These are phyloP conservation scores for Caenorhabditis plicata DNA, from an alignment of 2,888 invertebrate genomes.

Conservation along the genomic window DNA sequence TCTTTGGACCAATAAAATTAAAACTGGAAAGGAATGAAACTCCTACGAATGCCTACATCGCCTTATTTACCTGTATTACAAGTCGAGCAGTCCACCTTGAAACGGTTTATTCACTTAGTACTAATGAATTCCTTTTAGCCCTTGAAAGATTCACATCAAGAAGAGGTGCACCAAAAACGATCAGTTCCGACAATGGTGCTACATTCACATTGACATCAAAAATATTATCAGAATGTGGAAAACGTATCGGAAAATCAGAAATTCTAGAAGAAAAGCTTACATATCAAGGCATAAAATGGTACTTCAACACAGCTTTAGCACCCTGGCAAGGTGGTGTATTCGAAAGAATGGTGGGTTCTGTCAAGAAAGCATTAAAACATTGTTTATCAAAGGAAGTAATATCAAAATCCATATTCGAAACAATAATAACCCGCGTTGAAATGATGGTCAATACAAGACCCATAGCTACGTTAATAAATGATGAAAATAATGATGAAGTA, in stretches of 20 bases:
- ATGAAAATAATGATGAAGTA: not conserved
- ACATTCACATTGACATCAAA: conserved; percentile 2
- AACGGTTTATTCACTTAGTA: not conserved
- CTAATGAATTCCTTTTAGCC: conserved; percentile 6
- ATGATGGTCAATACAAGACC: conserved; percentile 4
- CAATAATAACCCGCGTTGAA: conserved; percentile 1
- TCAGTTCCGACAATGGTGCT: conserved; percentile 3
- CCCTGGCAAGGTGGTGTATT: conserved; percentile 10
- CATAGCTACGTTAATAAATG: not conserved
- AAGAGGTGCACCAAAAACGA: conserved; percentile 4
- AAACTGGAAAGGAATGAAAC: too few relatives aligned
- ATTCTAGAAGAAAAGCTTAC: not conserved
- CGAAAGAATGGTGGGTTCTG: conserved; percentile 5
- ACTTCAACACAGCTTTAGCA: conserved; percentile 3
- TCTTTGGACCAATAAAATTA: conserved; percentile 5
- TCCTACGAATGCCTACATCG: not conserved
- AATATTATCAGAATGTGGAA: not conserved
- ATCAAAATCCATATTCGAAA: conserved; percentile 2
- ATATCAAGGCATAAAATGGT: not conserved
- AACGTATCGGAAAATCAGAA: not conserved
- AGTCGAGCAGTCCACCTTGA: conserved; percentile 4
- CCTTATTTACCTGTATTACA: conserved; percentile 1
- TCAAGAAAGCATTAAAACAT: conserved; percentile 5
- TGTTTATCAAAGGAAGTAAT: not conserved
- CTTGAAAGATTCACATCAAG: conserved; percentile 3